A percentile compares a stretch with the other conserved stretches of the same genome.
Evolutionary conservation across 2,888 invertebrate species (phyloP).

Genomic region (Eulithis prunata): DNA sequence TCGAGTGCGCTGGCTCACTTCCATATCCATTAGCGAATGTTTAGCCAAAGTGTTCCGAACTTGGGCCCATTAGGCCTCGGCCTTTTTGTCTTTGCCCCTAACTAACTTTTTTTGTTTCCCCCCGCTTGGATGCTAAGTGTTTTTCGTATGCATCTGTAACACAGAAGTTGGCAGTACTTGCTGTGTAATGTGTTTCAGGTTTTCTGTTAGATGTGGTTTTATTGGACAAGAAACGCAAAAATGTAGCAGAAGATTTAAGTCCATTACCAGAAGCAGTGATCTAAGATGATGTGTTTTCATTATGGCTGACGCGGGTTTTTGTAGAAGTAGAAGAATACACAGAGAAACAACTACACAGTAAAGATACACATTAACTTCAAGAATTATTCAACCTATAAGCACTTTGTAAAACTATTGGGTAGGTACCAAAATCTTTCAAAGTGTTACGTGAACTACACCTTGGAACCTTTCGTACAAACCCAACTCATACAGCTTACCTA

Average conservation of each 20-base stretch:
- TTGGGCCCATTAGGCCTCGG: conserved; percentile 75
- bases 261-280: no score
- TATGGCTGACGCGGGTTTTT: no score
- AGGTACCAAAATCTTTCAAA: conserved; percentile 6
- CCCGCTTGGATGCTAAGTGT: conserved; percentile 65
- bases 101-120: conserved; percentile 70
- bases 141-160: conserved; percentile 60
- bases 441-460: conserved; percentile 5
- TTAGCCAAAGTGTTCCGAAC: conserved; percentile 83
- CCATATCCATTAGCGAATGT: conserved; percentile 83
- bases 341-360: no score
- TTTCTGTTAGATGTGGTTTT: conserved; percentile 31
- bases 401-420: neutral
- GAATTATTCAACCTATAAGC: neutral
- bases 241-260: no score
- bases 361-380: no score
- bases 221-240: no score
- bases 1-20: conserved; percentile 68
- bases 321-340: no score
- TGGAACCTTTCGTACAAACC: conserved; percentile 22
- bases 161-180: conserved; percentile 41
- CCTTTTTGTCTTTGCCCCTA: conserved; percentile 76
- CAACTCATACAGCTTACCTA: conserved; percentile 32
- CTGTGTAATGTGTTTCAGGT: conserved; percentile 36
- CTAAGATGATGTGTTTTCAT: no score